These are phyloP conservation scores for Morone saxatilis DNA, from an alignment of 2,113 vertebrate species.

Conservation along the genomic window DNA sequence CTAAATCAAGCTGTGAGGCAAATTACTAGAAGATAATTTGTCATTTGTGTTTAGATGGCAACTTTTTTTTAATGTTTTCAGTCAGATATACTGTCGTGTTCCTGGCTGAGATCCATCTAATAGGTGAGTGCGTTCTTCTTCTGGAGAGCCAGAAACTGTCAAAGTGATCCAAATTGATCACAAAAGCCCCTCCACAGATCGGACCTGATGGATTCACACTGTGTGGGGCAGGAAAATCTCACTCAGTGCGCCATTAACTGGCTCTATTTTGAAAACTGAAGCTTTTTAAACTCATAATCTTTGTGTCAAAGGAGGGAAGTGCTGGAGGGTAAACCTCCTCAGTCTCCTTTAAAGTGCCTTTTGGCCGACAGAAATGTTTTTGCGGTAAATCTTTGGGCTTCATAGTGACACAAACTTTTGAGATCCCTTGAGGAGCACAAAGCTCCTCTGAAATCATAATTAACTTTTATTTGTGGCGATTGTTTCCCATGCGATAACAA, in stretches of 20 bases:
- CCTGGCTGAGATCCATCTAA: neutral
- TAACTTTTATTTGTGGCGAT: neutral
- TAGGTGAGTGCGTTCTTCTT: neutral
- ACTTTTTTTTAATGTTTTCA: neutral
- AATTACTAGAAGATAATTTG: neutral
- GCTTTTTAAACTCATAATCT: neutral
- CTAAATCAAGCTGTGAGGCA: neutral
- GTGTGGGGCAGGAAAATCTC: neutral
- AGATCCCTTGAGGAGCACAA: no score
- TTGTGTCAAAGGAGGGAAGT: neutral
- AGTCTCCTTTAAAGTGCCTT: no score
- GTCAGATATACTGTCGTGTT: neutral
- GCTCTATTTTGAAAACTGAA: neutral
- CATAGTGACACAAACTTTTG: no score
- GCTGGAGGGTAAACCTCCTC: no score
- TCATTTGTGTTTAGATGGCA: neutral
- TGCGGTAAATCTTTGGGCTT: no score
- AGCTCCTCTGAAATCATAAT: neutral
- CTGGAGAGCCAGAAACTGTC: neutral
- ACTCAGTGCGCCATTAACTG: neutral
- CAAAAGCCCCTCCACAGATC: neutral
- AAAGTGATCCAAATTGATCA: conserved; percentile 2
- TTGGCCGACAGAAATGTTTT: no score
- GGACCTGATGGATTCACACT: neutral
- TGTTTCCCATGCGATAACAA: neutral